Evolutionary conservation across 2,797 vertebrate genomes (phyloP).

Genomic region (Mormyrops attenuatus): DNA sequence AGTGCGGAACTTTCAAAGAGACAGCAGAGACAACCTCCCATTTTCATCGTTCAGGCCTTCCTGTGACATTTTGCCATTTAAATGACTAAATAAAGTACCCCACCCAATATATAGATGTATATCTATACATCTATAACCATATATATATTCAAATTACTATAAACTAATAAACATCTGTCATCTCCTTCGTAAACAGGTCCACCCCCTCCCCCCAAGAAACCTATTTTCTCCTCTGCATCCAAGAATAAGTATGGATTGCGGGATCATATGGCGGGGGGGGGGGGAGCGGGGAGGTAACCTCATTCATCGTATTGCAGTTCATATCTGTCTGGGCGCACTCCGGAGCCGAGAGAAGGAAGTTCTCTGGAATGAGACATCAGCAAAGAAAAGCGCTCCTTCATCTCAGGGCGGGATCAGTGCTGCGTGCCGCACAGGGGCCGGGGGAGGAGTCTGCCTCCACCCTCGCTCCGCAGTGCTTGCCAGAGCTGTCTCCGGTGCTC

Average conservation of each 20-base stretch:
- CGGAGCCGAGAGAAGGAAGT: slow-evolving; percentile 43
- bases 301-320: slow-evolving; percentile 53
- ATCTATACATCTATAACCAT: not conserved
- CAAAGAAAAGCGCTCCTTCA: slow-evolving; percentile 9
- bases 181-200: not conserved
- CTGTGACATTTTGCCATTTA: not conserved
- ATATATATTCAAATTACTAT: not conserved
- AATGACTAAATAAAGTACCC: not conserved
- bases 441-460: not conserved
- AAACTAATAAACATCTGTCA: slow-evolving; percentile 12
- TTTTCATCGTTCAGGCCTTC: slow-evolving; percentile 19
- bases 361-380: slow-evolving; percentile 26
- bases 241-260: slow-evolving; percentile 57
- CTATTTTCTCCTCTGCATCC: slow-evolving; percentile 52
- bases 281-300: slow-evolving; percentile 42
- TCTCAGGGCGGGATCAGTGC: not conserved
- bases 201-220: slow-evolving; percentile 40
- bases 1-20: not conserved
- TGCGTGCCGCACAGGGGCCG: not conserved
- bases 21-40: not conserved
- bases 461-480: not conserved
- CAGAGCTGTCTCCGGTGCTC: slow-evolving; percentile 24
- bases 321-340: slow-evolving; percentile 54
- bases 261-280: slow-evolving; percentile 55
- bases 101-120: not conserved